Evolutionary conservation across 2,888 invertebrate genomes (phyloP), one percentile per base, ranked within the genome.

Genomic region (Scaeva pyrastri): DNA sequence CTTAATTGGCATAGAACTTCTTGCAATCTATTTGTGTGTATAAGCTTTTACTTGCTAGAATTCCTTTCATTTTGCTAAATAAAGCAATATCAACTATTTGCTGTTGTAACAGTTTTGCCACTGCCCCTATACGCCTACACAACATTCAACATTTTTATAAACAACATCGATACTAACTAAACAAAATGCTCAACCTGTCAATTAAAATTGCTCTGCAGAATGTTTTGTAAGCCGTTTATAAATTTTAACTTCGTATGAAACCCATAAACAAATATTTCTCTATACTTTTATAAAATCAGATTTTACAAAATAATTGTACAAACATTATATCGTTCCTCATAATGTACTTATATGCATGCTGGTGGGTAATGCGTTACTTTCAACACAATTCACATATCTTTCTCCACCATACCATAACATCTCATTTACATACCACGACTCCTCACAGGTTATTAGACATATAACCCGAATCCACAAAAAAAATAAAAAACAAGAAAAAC

Each of bases 361-460:
- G 3, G 10, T 16, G 2, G 7, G 6, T 16, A 1, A 21, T 19
- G 11, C 31, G 36, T 60, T 39, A 41, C 64, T 48, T 48, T 66
- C 31, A 48, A 31, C 31, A 66, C 48, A 31, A 5, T 7, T 66
- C 39, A 64, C 43, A 45, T 64, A 64, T 64, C 43, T 62, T 62
- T 62, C 64, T 64, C 64, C 64, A 64, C 16, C 16, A 19, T 31
- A 64, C 64, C 48, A 66, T 66, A 66, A 66, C 48, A 66, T 48
- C 64, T 48, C 48, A 66, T 66, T 66, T 48, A 16, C 64, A 66
- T 66, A 31, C 64, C 64, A 48, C 8, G 14, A 66, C 31, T 66
- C 26, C 64, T 66, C 31, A 7, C 64, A 66, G 45, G 16, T 48
- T 66, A 48, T 66, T 48, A 83, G 31, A 52, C 48, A 48, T 60